Percentiles rank a stretch among this genome's conserved stretches.
Conservation (phyloP, 2,797 vertebrate species). For the Staurois parvus region DNA sequence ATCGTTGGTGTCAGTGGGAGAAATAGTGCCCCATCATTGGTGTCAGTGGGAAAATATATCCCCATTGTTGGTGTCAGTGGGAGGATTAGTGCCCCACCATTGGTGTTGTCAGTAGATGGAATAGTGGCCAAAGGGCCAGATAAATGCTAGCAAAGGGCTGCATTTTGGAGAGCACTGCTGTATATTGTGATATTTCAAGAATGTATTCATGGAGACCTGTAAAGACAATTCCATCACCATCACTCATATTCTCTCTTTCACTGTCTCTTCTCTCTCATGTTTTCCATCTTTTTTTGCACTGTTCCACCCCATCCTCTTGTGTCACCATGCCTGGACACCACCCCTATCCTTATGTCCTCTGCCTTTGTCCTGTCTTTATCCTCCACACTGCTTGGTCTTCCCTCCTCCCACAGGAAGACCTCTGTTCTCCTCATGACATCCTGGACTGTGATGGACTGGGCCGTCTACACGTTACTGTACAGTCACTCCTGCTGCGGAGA, state of each 20-base stretch:
- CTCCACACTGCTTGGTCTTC: neutral
- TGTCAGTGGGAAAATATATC: too few species aligned
- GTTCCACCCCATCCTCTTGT: neutral
- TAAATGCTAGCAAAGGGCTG: too few species aligned
- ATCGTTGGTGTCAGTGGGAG: too few species aligned
- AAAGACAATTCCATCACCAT: neutral
- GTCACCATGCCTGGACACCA: neutral
- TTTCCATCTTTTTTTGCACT: neutral
- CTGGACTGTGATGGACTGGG: slow-evolving; percentile 37
- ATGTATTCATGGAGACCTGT: too few species aligned
- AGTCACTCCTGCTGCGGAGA: slow-evolving; percentile 20
- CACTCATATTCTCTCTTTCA: neutral
- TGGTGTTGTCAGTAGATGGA: too few species aligned
- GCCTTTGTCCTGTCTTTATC: neutral
- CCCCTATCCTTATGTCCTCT: neutral
- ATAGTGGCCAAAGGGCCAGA: too few species aligned
- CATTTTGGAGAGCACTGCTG: too few species aligned
- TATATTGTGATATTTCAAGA: too few species aligned
- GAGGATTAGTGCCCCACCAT: too few species aligned
- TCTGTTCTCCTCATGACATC: slow-evolving; percentile 50
- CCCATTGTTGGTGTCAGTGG: too few species aligned
- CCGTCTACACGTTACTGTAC: slow-evolving; percentile 27
- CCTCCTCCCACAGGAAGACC: slow-evolving; percentile 17
- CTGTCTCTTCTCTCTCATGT: neutral
- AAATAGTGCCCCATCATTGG: too few species aligned